Percentiles rank a stretch among this genome's conserved stretches.
Conservation (phyloP, 2,888 invertebrate species). For the Himalopsyche kuldschensis region DNA sequence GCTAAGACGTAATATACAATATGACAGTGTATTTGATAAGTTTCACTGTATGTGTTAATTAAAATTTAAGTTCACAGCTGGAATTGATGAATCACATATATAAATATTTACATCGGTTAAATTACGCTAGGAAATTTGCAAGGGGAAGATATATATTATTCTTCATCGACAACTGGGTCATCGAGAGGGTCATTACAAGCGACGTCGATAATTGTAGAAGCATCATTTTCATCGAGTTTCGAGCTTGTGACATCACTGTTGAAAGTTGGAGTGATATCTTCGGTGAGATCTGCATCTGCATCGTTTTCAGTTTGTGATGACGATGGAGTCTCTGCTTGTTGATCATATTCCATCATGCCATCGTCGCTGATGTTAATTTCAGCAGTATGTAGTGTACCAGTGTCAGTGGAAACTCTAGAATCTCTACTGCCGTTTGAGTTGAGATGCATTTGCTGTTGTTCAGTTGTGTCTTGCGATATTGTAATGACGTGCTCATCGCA, state of each 20-base stretch:
- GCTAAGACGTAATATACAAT: not conserved
- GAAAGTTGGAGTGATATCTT: constrained; percentile 34
- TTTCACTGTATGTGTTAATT: not conserved
- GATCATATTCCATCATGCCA: constrained; percentile 22
- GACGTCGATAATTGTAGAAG: constrained; percentile 37
- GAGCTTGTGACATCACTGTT: constrained; percentile 30
- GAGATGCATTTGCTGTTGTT: not conserved
- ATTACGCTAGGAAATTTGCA: not conserved
- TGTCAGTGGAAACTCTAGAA: constrained; percentile 35
- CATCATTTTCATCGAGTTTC: constrained; percentile 34
- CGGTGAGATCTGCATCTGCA: constrained; percentile 29
- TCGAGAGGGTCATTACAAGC: constrained; percentile 17
- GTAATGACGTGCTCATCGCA: constrained; percentile 26
- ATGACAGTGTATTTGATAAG: not conserved
- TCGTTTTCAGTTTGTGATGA: constrained; percentile 36
- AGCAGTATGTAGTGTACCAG: constrained; percentile 36
- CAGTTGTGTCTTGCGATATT: not conserved
- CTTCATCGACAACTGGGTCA: constrained; percentile 2
- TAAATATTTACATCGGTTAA: not conserved
- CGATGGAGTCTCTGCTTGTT: constrained; percentile 28
- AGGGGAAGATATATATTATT: not conserved
- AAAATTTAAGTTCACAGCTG: not conserved
- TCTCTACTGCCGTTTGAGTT: constrained; percentile 33
- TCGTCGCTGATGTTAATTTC: constrained; percentile 36
- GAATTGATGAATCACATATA: constrained; percentile 3